phyloP scores from a whole-genome alignment of 1,140 invertebrate species.

The Onthophagus taurus region DNA sequence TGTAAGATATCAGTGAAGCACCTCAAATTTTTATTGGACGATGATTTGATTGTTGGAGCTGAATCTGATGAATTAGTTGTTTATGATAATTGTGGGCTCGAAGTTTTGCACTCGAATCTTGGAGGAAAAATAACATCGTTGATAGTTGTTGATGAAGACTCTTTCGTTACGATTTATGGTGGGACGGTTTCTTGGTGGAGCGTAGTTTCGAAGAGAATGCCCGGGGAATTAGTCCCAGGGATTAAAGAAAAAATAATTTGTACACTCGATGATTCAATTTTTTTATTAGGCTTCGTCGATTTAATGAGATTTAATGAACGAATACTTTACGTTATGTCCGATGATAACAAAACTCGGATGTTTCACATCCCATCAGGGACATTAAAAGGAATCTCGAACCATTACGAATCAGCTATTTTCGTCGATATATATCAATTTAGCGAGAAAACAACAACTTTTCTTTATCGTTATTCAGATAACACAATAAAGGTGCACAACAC shows the following conservation, averaged over 20 bases:
- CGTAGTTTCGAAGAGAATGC: background rate
- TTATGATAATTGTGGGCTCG: background rate
- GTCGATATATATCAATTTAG: too few species aligned
- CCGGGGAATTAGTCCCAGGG: background rate
- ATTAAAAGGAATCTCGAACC: too few species aligned
- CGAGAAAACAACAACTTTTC: too few species aligned
- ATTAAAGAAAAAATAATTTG: background rate
- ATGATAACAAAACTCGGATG: too few species aligned
- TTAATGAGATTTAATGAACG: too few species aligned
- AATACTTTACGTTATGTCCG: too few species aligned
- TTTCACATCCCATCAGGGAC: too few species aligned
- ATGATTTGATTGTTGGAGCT: slow-evolving; percentile 1
- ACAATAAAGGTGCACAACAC: slow-evolving; percentile 1
- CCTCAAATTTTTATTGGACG: slow-evolving; percentile 1
- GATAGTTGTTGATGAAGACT: background rate
- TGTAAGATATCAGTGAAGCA: background rate
- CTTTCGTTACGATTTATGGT: slow-evolving; percentile 1
- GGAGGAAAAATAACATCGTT: background rate
- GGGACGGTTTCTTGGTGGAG: slow-evolving; percentile 2
- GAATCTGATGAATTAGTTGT: background rate
- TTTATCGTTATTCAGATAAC: slow-evolving; percentile 7
- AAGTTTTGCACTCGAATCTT: background rate
- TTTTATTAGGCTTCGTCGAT: too few species aligned
- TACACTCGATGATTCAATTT: too few species aligned
- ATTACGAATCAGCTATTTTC: too few species aligned